Evolutionary conservation across 2,113 vertebrate species (phyloP), one percentile per base, ranked within the genome.

Genomic region (Herpetotheres cachinnans): DNA sequence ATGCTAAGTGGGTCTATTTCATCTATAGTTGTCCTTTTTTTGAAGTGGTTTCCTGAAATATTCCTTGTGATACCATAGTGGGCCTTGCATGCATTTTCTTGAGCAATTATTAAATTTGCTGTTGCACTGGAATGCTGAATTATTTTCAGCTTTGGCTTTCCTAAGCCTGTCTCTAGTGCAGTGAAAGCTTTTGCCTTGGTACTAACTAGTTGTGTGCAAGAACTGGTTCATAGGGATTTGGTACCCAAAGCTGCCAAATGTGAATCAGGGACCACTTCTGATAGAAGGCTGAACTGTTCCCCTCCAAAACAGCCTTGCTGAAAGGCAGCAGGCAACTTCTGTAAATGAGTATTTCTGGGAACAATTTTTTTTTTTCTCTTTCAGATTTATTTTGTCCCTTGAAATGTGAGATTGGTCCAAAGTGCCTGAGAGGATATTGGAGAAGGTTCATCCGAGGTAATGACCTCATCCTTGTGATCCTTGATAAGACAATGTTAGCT

Each of bases 31-130:
- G 25, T 44, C 47, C 49, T 90, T 77, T 80, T 90, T 19, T 15
- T 21, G 62, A 74, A 82, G 47, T 30, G 52, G 16, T 84, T 90
- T 95, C 73, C 38, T 86, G 61, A 91, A 97, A 72, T 82, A 55
- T 89, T 96, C 42, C 34, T 62, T 62, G 22, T 65, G 55, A 59
- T 82, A 93, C 82, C 78, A 49, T 55, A 92, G 38, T 76, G 47
- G 62, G 21, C 21, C 78, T 66, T 82, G 42, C 58, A 81, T 0
- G 2, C 46, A 54, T 86, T 95, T 91, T 89, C 89, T 82, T 81
- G 40, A 88, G 79, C 42, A 88, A 83, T 79, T 97, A 70, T 94
- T 97, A 70, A 78, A 96, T 86, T 26, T 86, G 29, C 56, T 62
- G 7, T 72, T 92, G 38, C 71, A 36, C 29, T 91, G 74, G 74